Conservation (phyloP, 1,140 invertebrate genomes). For the Cylas formicarius region DNA sequence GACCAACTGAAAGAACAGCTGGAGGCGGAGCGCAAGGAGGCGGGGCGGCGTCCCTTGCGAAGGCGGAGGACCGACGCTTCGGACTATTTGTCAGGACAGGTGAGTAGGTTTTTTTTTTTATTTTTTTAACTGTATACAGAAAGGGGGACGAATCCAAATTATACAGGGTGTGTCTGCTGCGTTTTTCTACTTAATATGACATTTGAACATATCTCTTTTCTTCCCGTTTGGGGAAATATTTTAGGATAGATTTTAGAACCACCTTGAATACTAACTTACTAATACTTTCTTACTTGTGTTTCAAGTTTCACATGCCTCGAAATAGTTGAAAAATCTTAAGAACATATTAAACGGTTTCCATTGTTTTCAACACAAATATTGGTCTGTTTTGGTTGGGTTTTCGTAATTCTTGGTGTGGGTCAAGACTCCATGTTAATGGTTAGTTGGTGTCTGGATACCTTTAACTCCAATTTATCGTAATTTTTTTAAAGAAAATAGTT, state of each 20-base stretch:
- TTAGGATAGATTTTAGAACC: neutral
- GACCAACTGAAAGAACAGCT: conserved; percentile 47
- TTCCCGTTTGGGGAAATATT: neutral
- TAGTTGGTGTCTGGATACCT: too few relatives aligned
- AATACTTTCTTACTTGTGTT: too few relatives aligned
- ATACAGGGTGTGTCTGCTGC: neutral
- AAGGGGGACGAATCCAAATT: neutral
- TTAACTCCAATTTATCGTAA: too few relatives aligned
- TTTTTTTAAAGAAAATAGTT: too few relatives aligned
- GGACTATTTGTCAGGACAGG: conserved; percentile 35
- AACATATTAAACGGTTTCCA: too few relatives aligned
- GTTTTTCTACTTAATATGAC: neutral
- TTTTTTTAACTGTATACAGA: neutral
- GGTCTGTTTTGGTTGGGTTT: too few relatives aligned
- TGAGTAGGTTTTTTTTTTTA: conserved; percentile 27
- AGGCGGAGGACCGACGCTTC: conserved; percentile 25
- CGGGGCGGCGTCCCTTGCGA: conserved; percentile 26
- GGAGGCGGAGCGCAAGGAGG: conserved; percentile 45
- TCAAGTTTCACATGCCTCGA: too few relatives aligned
- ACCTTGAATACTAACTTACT: too few relatives aligned
- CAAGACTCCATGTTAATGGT: too few relatives aligned
- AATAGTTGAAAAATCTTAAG: too few relatives aligned
- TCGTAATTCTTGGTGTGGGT: too few relatives aligned
- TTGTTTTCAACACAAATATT: too few relatives aligned
- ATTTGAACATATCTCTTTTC: neutral